Percentiles rank a stretch among this genome's conserved stretches.
Conservation (phyloP, 2,113 vertebrate genomes). For the Sminthopsis crassicaudata region DNA sequence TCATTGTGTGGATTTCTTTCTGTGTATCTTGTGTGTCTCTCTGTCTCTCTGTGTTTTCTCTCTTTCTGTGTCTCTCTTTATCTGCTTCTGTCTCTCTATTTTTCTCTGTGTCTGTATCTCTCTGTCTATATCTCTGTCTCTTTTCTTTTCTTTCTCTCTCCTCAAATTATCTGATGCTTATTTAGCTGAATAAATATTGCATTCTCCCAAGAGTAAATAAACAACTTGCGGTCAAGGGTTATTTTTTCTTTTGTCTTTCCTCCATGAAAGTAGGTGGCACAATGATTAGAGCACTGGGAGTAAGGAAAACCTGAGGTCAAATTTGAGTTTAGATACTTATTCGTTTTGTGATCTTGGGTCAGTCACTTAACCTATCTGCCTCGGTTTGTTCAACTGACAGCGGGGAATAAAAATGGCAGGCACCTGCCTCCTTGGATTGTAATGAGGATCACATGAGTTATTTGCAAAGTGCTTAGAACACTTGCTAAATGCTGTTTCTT, state of each 20-base stretch:
- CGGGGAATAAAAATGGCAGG: constrained; percentile 25
- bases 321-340: not conserved
- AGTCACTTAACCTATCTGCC: constrained; percentile 2
- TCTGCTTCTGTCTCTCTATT: too few relatives aligned
- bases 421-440: not conserved
- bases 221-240: not conserved
- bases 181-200: not conserved
- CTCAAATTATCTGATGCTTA: not conserved
- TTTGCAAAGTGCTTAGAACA: not conserved
- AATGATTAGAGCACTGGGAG: not conserved
- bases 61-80: too few relatives aligned
- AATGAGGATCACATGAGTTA: constrained; percentile 28
- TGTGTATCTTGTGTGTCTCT: too few relatives aligned
- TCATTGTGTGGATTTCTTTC: too few relatives aligned
- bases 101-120: too few relatives aligned
- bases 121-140: too few relatives aligned
- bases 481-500: not conserved
- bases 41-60: too few relatives aligned
- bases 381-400: constrained; percentile 59
- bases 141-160: not conserved
- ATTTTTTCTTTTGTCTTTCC: not conserved
- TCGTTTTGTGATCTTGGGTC: not conserved
- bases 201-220: not conserved
- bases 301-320: not conserved
- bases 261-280: not conserved